Conservation (phyloP, 2,113 vertebrate genomes). For the Cygnus buccinator region DNA sequence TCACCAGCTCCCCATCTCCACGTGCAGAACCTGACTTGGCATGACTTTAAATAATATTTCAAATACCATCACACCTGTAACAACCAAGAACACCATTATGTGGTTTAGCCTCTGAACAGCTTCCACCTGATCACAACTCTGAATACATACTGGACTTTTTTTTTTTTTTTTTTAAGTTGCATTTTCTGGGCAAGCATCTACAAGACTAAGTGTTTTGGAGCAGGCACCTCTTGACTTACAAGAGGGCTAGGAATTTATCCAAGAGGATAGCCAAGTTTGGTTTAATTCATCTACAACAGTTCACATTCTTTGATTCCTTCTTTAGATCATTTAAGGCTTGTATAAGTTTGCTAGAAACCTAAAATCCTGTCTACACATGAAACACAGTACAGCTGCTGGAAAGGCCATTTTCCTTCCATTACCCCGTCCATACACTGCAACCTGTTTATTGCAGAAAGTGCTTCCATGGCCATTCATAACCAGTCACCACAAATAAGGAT, state of each 20-base stretch:
- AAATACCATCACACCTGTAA: background rate
- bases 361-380: background rate
- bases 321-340: background rate
- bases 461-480: background rate
- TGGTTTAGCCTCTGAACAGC: background rate
- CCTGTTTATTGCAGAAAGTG: background rate
- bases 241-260: conserved; percentile 31
- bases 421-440: background rate
- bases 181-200: conserved; percentile 37
- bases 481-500: background rate
- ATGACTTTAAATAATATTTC: background rate
- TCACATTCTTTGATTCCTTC: background rate
- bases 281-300: background rate
- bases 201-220: background rate
- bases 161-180: background rate
- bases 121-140: background rate
- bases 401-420: background rate
- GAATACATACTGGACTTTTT: background rate
- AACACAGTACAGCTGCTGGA: background rate
- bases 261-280: background rate
- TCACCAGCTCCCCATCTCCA: background rate
- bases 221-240: background rate
- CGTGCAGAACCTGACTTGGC: background rate
- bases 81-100: rapidly evolving
- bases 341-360: background rate